Evolutionary conservation across 2,888 invertebrate genomes (phyloP), one percentile per base, ranked within the genome.

Genomic region (Elaeidobius kamerunicus): DNA sequence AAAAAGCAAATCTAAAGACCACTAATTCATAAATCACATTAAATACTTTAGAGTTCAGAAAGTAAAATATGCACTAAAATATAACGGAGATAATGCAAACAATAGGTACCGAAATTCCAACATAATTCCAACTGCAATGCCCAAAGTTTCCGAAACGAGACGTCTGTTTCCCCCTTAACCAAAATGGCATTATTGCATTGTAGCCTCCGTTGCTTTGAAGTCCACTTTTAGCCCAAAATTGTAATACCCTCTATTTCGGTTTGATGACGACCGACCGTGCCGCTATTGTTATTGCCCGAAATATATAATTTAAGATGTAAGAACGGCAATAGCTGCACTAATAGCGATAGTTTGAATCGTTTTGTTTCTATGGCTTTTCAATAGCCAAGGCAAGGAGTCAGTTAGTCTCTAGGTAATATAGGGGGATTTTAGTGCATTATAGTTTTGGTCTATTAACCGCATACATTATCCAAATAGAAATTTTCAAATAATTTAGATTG

Each of bases 191-290:
- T 50, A 50, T 50, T 43, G 35, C 42, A 35, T 50, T 43, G 50
- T 43, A 17, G 50, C 27, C 43, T 9, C 17, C 43, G n/a, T n/a
- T 50, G 43, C 50, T 50, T 50, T 50, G 50, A 50, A 50, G 50
- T 43, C 50, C 50, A 42, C 50, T 42, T 50, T 50, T 43, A 43
- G 43, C 15, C 30, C 30, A 38, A 36, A 50, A n/a, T n/a, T n/a
- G n/a, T 50, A 43, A 50, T 50, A 30, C 50, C 43, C 43, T 50
- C 38, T n/a, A n/a, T 43, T 50, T 42, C 42, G 50, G 50, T 50
- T 50, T 50, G 50, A 50, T 38, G 43, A 50, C 50, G 49, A 35
- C 35, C 50, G 49, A 35, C 35, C 41, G 27, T 32, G 28, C 27
- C 27, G 28, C 38, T 27, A 35, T 36, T 43, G 50, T 43, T 50